Percentiles rank a stretch among this genome's conserved stretches.
Conservation (phyloP, 2,888 invertebrate genomes). For the Harpalus rufipes region DNA sequence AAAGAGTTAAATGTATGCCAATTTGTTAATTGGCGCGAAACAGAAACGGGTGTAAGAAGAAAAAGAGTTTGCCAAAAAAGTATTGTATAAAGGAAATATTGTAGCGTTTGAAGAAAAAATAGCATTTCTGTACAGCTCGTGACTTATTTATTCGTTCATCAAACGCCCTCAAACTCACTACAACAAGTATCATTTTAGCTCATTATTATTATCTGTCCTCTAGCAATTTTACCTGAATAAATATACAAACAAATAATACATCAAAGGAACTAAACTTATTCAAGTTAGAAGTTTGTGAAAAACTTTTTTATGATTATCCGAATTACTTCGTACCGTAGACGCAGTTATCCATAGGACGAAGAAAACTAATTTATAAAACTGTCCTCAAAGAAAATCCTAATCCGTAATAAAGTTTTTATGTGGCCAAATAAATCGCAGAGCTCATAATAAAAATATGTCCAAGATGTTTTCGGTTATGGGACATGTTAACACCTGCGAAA, state of each 20-base stretch:
- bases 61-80: no score
- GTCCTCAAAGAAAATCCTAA: slow-evolving; percentile 70
- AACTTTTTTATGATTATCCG: slow-evolving; percentile 37
- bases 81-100: no score
- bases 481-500: slow-evolving; percentile 58
- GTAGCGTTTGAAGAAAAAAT: no score
- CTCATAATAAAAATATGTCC: slow-evolving; percentile 65
- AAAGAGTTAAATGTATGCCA: no score
- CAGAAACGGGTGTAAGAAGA: no score
- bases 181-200: no score
- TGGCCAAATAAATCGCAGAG: slow-evolving; percentile 71
- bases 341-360: slow-evolving; percentile 20
- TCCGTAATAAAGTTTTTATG: slow-evolving; percentile 73
- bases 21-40: no score
- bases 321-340: slow-evolving; percentile 21
- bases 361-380: slow-evolving; percentile 72
- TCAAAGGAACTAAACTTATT: not conserved
- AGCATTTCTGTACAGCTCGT: no score
- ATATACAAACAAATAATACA: not conserved
- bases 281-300: not conserved
- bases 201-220: no score
- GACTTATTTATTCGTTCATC: no score
- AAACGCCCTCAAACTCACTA: no score
- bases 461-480: slow-evolving; percentile 23
- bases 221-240: no score